Evolutionary conservation across 2,888 invertebrate genomes (phyloP), one percentile per base, ranked within the genome.

Genomic region (Erebia palarica): DNA sequence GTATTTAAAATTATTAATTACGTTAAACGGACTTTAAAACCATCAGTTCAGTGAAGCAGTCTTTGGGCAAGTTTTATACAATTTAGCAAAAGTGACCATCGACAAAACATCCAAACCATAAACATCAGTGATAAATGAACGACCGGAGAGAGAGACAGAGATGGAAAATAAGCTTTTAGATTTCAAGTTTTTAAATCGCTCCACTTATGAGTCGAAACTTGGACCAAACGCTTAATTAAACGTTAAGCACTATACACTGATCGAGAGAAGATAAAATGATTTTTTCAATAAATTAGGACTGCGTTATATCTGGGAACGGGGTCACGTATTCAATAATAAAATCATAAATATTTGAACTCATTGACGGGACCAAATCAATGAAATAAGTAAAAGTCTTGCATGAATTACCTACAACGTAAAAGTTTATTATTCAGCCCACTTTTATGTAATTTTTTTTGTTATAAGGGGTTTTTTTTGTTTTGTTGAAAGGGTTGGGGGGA

Each of bases 281-380:
- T 84, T 84, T 86, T 86, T 83, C 76, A 81, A 81, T 86, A 67
- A 86, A 87, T 86, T 86, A 87, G 83, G 78, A 78, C 73, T 72
- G 60, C 74, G 78, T 76, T 77, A 80, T 76, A 81, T 67, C 47
- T 67, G 67, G 67, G 67, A 67, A 67, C 59, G 59, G 67, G 59
- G 67, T 59, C 59, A 67, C 14, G 66, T 49, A 27, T 49, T 59
- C 59, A 67, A 66, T 66, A 58, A 58, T 58, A 47, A 58, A 58
- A 55, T 55, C 7, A 47, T 59, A 16, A 59, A 59, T 59, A 67
- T 67, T 58, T 47, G 66, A 58, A 67, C 16, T 16, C 16, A 57
- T 59, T 59, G 67, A 66, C 57, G 47, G 36, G 59, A 13, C 9
- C 67, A 18, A n/a, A 13, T 10, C 67, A 18, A 10, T 27, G 7